Conservation (phyloP, 2,113 vertebrate genomes). For the Suricata suricatta region DNA sequence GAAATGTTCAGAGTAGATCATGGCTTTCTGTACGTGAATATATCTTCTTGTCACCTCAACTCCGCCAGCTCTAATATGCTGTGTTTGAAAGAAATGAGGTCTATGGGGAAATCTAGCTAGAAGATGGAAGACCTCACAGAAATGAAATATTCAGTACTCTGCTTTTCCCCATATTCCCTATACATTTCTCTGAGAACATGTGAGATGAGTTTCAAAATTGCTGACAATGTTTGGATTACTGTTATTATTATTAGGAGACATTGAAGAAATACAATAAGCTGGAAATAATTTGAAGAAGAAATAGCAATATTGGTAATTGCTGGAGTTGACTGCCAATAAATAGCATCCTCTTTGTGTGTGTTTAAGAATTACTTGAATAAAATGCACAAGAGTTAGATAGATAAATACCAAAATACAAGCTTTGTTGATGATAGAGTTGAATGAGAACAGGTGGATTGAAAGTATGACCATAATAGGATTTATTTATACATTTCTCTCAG, state of each 20-base stretch:
- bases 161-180: slow-evolving; percentile 3
- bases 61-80: slow-evolving; percentile 6
- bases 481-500: not conserved
- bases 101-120: slow-evolving; percentile 62
- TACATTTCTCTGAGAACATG: slow-evolving; percentile 47
- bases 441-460: not conserved
- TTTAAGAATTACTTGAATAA: not conserved
- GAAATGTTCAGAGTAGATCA: not conserved
- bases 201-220: slow-evolving; percentile 11
- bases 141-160: slow-evolving; percentile 66
- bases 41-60: slow-evolving; percentile 17
- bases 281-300: slow-evolving; percentile 10
- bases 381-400: not conserved
- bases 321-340: not conserved
- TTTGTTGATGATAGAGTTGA: not conserved
- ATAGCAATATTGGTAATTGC: not conserved
- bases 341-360: not conserved
- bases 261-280: not conserved
- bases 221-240: slow-evolving; percentile 5
- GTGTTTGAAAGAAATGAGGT: slow-evolving; percentile 66
- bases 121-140: not conserved
- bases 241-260: not conserved
- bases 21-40: slow-evolving; percentile 33
- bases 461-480: not conserved
- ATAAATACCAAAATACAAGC: not conserved